Evolutionary conservation across 1,140 invertebrate genomes (phyloP), one percentile per base, ranked within the genome.

Genomic region (Phenacoccus solenopsis): DNA sequence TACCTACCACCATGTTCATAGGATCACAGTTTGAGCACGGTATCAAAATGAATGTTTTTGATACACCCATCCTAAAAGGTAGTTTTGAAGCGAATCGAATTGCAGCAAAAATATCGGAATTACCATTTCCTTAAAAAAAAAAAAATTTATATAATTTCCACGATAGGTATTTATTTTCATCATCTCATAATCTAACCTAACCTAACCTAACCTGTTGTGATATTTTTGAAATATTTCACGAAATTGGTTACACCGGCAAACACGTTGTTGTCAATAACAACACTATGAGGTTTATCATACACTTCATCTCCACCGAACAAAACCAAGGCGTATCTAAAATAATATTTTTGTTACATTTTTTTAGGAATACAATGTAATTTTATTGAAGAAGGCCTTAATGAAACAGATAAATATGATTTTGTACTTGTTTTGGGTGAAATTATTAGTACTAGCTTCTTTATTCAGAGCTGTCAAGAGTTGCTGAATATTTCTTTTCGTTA

Each of bases 31-130:
- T 80, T 0, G 86, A 86, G 78, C 92, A 96, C 0, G 91, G 89
- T 73, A 95, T 76, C 5, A 95, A 79, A 61, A 96, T 81, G 69
- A 95, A 87, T 1, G 87, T 91, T 76, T 91, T 93, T 0, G 90
- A 89, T 1, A 88, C 91, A 21, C 89, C 93, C 0, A 90, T 83
- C n/a, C 92, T 83, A 80, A 92, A 94, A 67, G 87, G 84, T 20
- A 95, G 81, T 61, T 84, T 81, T 1, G 88, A 84, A 35, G 91
- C 89, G 74, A 85, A 88, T 7, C 83, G 83, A 10, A 96, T 82
- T 1, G 91, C 93, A 21, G 80, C 82, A 75, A 93, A 87, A 70
- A 89, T 84, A 77, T 92, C 90, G 27, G 83, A 79, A 75, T 80
- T 85, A 32, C 85, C 85, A 74, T 82, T 78, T n/a, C 81, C 82